Evolutionary conservation across 2,888 invertebrate genomes (phyloP), one percentile per base, ranked within the genome.

Genomic region (Hermodice carunculata): DNA sequence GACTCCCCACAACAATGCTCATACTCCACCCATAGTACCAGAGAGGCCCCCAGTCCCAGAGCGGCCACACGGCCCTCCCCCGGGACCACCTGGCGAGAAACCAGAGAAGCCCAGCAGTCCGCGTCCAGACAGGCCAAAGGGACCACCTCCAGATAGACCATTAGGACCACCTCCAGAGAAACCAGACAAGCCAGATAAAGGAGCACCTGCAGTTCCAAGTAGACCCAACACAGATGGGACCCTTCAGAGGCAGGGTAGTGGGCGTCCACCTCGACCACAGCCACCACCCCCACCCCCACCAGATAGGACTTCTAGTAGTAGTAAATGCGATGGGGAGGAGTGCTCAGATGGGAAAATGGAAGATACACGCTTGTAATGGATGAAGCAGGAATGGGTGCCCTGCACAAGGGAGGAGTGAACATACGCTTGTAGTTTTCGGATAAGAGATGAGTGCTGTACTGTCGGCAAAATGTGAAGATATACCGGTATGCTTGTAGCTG

Each of bases 271-370:
- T 2, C 32, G 60, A 48, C 60, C 60, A 6, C 51, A 51, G 40
- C 60, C 60, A 6, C 60, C 60, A 2, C 60, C 60, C 11, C 60
- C 60, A 3, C 60, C 60, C 26, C 60, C 60, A 22, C 37, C 59
- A 1, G 60, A 60, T 17, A 51, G 51, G n/a, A n/a, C n/a, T n/a
- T n/a, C n/a, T n/a, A n/a, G n/a, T n/a, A n/a, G n/a, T n/a, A n/a
- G n/a, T n/a, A n/a, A n/a, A n/a, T n/a, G n/a, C n/a, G n/a, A n/a
- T n/a, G n/a, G n/a, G n/a, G n/a, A n/a, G n/a, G n/a, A n/a, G n/a
- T n/a, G n/a, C n/a, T n/a, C n/a, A n/a, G n/a, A n/a, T n/a, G n/a
- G n/a, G n/a, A n/a, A n/a, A n/a, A n/a, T n/a, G n/a, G n/a, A n/a
- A n/a, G n/a, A n/a, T n/a, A n/a, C n/a, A n/a, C n/a, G n/a, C n/a